Percentiles rank a stretch among this genome's conserved stretches.
Conservation (phyloP, 2,888 invertebrate species). For the Nomada fucata region DNA sequence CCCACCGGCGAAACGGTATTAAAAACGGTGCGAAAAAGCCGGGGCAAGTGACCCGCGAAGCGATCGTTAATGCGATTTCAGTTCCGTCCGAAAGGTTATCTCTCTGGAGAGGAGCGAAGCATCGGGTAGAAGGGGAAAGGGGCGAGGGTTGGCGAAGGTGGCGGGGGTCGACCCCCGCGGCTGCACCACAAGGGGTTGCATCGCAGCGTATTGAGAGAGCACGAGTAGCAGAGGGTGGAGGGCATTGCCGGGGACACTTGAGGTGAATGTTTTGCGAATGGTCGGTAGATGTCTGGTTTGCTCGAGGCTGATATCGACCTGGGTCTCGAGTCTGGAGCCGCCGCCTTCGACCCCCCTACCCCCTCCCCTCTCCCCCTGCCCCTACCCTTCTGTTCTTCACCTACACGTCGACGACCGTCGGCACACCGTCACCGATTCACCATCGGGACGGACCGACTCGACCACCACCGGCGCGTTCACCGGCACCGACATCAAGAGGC, state of each 20-base stretch:
- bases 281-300: conserved; percentile 84
- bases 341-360: conserved; percentile 71
- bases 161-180: conserved; percentile 52
- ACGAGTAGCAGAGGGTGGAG: conserved; percentile 63
- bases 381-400: conserved; percentile 62
- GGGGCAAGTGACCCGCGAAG: conserved; percentile 55
- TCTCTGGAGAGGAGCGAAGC: conserved; percentile 20
- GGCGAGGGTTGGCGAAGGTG: conserved; percentile 43
- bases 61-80: conserved; percentile 72
- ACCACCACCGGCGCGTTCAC: conserved; percentile 48
- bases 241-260: conserved; percentile 82
- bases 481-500: conserved; percentile 52
- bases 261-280: conserved; percentile 84
- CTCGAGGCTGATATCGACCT: conserved; percentile 84
- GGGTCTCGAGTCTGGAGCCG: conserved; percentile 77
- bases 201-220: conserved; percentile 65
- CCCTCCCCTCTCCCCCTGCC: conserved; percentile 60
- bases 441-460: conserved; percentile 63
- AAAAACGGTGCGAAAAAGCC: conserved; percentile 50
- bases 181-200: conserved; percentile 59
- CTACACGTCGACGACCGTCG: conserved; percentile 31
- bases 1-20: conserved; percentile 18
- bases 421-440: conserved; percentile 51
- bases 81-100: conserved; percentile 47
- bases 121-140: conserved; percentile 13